These are phyloP conservation scores for Machaerirhynchus nigripectus DNA, from an alignment of 2,113 vertebrate species.

Conservation along the genomic window DNA sequence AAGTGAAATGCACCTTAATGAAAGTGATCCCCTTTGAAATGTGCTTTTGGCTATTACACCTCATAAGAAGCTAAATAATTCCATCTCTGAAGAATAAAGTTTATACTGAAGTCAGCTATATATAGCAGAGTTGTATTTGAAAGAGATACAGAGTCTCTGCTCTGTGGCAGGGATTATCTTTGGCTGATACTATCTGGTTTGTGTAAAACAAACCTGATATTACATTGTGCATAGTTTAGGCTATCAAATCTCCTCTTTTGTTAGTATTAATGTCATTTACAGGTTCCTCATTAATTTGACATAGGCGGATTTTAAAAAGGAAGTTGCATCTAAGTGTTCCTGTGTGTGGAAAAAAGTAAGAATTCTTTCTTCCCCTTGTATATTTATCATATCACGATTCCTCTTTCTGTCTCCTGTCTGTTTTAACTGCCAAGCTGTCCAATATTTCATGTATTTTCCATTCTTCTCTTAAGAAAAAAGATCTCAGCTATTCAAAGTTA, in stretches of 20 bases:
- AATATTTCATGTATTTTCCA: slow-evolving; percentile 53
- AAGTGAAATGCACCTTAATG: neutral
- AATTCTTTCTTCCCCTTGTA: slow-evolving; percentile 22
- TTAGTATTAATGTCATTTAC: slow-evolving; percentile 26
- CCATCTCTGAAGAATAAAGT: neutral
- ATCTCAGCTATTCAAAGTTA: neutral
- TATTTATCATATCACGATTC: slow-evolving; percentile 5
- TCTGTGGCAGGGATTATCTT: slow-evolving; percentile 32
- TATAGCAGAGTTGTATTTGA: slow-evolving; percentile 24
- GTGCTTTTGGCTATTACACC: neutral
- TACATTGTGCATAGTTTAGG: neutral
- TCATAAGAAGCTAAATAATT: slow-evolving; percentile 11
- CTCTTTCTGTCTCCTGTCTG: slow-evolving; percentile 36
- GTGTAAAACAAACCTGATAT: slow-evolving; percentile 16
- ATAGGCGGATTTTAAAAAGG: neutral
- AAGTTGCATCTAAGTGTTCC: neutral
- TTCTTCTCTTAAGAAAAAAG: neutral
- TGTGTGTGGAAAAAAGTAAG: slow-evolving; percentile 30
- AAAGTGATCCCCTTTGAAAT: neutral
- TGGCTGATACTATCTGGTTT: slow-evolving; percentile 1
- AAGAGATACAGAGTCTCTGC: neutral
- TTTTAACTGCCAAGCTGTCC: slow-evolving; percentile 51
- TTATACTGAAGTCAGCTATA: slow-evolving; percentile 8
- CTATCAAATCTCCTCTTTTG: neutral
- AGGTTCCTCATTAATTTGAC: neutral